Evolutionary conservation across 2,888 invertebrate species (phyloP), one percentile per base, ranked within the genome.

Genomic region (Dryadula phaetusa): DNA sequence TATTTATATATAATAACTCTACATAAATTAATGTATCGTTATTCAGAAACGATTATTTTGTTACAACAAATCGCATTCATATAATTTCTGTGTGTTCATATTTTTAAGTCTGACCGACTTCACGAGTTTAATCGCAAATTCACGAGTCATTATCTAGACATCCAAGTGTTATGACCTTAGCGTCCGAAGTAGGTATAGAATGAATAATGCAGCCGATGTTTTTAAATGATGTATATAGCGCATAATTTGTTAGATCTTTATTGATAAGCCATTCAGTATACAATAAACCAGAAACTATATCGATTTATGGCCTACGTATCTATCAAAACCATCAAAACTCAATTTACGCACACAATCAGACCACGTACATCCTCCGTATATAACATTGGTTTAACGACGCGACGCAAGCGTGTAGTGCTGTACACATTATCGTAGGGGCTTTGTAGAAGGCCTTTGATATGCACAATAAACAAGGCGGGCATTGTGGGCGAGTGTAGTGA

Each of bases 361-460:
- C 28, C 3, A 58, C 40, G 42, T 62, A 56, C 22, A 49, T 46
- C 44, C n/a, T 54, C 46, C 34, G 22, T 61, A 65, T 53, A 68
- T 44, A 58, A 42, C 54, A 68, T 62, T 52, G 67, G 69, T 67
- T 62, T 60, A 69, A 71, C 71, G 70, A 69, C 64, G 71, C 67
- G 52, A 68, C 66, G 72, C 67, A 47, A 63, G 37, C 47, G 68
- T 70, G 66, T 77, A 77, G 74, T 74, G 72, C 64, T 12, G 40
- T 44, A 14, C 56, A 75, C 79, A 75, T 77, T 79, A 79, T 82
- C 70, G 70, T 66, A 62, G 69, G 67, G 80, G 78, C 81, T 82
- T 85, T 86, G 84, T 83, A 77, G 75, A 78, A 79, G 62, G 74
- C 82, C 83, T 85, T 84, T 84, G 83, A 82, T 83, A 83, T 81